A percentile compares a stretch with the other conserved stretches of the same genome.
These are phyloP conservation scores for Homarus americanus DNA, from an alignment of 1,140 invertebrate genomes.

Conservation along the genomic window DNA sequence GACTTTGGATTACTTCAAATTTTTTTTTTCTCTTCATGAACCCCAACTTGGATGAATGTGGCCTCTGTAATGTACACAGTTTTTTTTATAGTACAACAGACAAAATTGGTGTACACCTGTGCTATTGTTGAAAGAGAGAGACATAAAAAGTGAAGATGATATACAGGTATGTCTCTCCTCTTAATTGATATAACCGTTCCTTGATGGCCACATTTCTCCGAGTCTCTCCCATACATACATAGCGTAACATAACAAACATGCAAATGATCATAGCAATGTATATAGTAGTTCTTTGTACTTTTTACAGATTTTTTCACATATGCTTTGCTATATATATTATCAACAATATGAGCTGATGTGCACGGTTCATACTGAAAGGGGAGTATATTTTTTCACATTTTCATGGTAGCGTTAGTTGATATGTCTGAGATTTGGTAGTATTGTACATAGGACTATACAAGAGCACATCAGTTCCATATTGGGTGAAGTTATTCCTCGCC, in stretches of 20 bases:
- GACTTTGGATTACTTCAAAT: neutral
- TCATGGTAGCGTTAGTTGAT: conserved; percentile 30
- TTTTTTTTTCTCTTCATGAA: neutral
- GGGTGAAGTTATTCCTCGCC: neutral
- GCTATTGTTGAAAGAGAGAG: neutral
- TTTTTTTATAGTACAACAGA: neutral
- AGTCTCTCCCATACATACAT: neutral
- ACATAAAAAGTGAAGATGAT: neutral
- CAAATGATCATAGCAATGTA: neutral
- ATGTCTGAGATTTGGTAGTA: conserved; percentile 1
- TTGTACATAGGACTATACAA: neutral
- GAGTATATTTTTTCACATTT: conserved; percentile 27
- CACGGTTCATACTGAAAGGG: neutral
- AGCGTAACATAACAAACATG: neutral
- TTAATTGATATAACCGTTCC: too few species aligned
- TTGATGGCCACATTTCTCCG: neutral
- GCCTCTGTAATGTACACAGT: neutral
- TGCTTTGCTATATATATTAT: conserved; percentile 15
- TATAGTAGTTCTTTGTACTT: conserved; percentile 14
- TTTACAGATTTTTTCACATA: conserved; percentile 22
- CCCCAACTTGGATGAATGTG: neutral
- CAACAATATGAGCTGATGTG: conserved; percentile 21
- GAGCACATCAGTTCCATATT: conserved; percentile 15
- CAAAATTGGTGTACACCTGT: neutral
- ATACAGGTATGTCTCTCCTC: neutral